Base-by-base conservation (phyloP, 2,888 invertebrate species). In the Cosmia trapezina region DNA sequence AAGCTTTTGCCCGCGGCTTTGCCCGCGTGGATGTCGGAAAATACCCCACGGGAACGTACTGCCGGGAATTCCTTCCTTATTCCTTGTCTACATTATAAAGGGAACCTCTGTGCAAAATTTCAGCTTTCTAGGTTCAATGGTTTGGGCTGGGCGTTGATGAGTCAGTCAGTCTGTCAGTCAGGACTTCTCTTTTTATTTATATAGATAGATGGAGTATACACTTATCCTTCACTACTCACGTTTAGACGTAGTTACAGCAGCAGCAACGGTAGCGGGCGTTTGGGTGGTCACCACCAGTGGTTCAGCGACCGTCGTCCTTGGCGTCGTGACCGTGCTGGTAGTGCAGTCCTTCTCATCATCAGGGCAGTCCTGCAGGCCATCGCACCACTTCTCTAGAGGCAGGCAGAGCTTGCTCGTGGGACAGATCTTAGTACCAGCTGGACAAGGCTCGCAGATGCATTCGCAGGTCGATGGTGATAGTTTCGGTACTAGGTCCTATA, bases 281-380 rank as follows among this genome's bases (percentile, higher is more conserved):
- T 84, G 76, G 0, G 91, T 89, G 4, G 89, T 89, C 0, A 89
- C 89, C 0, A 89, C 87, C 0, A 89, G 80, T 0, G 91, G 88
- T 28, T 91, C 90, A 6, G 86, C 78, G 41, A 86, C 87, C 2
- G 86, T 86, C 4, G 91, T 89, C 1, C 87, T 83, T 0, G 92
- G 84, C 0, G 91, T 88, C 22, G 93, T 91, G 49, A 9, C 60
- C 0, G 73, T 56, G 56, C 70, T 76, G 28, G 91, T 88, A 2
- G 33, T 88, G 86, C 98, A 98, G 73, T 97, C 94, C 4, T 93
- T 91, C 93, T 98, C 98, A 90, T 98, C 98, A 88, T 98, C 98
- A 0, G 98, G 97, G 87, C 98, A 98, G 91, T 98, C 98, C 79
- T 97, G 96, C 0, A 98, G 94, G 0, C 98, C 98, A 89, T 98